phyloP scores from a whole-genome alignment of 2,797 vertebrate species.

The Hydrolagus colliei region DNA sequence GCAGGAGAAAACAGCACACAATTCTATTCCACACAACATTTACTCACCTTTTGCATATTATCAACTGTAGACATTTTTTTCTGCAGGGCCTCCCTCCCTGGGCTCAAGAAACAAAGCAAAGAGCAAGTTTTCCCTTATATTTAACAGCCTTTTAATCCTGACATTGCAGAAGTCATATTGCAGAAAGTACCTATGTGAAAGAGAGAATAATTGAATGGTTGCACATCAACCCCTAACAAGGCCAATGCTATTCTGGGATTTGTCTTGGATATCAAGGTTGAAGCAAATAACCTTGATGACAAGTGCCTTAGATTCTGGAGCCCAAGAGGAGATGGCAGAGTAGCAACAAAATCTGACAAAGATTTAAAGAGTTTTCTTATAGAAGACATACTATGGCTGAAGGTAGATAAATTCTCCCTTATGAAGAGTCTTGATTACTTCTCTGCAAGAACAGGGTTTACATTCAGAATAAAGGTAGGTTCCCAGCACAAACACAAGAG shows the following conservation, averaged over 20 bases:
- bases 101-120: not conserved
- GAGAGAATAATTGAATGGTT: not conserved
- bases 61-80: too few relatives aligned
- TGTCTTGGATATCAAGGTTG: not conserved
- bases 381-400: too few relatives aligned
- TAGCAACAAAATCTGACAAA: not conserved
- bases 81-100: too few relatives aligned
- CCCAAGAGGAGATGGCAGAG: not conserved
- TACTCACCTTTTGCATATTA: not conserved
- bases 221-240: not conserved
- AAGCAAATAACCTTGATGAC: not conserved
- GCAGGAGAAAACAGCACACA: not conserved
- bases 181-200: not conserved
- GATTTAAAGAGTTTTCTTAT: not conserved
- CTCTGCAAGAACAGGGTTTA: not conserved
- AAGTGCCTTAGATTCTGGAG: not conserved
- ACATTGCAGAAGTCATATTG: not conserved
- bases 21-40: not conserved
- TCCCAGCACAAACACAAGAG: not conserved
- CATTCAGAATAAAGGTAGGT: not conserved
- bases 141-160: not conserved
- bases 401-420: too few relatives aligned
- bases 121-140: not conserved
- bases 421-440: not conserved
- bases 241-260: not conserved